Evolutionary conservation across 2,113 vertebrate genomes (phyloP), one percentile per base, ranked within the genome.

Genomic region (Ceuthmochares aereus): DNA sequence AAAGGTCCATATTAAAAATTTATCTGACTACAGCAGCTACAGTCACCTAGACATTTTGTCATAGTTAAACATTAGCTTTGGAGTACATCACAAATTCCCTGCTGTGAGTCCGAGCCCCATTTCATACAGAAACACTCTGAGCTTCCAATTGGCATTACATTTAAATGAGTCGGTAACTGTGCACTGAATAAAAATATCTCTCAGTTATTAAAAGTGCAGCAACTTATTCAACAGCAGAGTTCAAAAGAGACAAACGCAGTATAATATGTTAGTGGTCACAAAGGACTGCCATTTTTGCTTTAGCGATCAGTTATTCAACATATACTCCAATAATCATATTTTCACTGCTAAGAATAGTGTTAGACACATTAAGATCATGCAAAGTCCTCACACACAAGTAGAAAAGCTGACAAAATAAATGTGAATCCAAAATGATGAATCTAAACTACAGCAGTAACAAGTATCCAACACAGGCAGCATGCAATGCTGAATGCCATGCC

Each of bases 1-100:
- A 87, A 94, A 95, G 76, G 87, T 78, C 94, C 49, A 5, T 91
- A 95, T 97, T 96, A 96, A 97, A 97, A 96, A 94, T 96, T 96
- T 92, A 94, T 95, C 95, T 89, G 83, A 68, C 91, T 88, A 87
- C 66, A 93, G 90, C 84, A 92, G 78, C 81, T 58, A 52, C 68
- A 96, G 90, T 84, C 94, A 97, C 92, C 90, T 87, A 84, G 90
- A 95, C 87, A 72, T 95, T 94, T 91, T 96, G 92, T 94, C 93
- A 88, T 74, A 94, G 95, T 87, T 93, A 94, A 94, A 96, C 84
- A 91, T 90, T 94, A 89, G 89, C 93, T 96, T 96, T 93, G 76
- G 87, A 87, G 87, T 66, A 84, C 95, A 90, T 82, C 89, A 85
- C 93, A 91, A 80, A 95, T 93, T 97, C 88, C 95, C 94, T 52